Conservation (phyloP, 1,140 invertebrate species). For the Oryctes rhinoceros region DNA sequence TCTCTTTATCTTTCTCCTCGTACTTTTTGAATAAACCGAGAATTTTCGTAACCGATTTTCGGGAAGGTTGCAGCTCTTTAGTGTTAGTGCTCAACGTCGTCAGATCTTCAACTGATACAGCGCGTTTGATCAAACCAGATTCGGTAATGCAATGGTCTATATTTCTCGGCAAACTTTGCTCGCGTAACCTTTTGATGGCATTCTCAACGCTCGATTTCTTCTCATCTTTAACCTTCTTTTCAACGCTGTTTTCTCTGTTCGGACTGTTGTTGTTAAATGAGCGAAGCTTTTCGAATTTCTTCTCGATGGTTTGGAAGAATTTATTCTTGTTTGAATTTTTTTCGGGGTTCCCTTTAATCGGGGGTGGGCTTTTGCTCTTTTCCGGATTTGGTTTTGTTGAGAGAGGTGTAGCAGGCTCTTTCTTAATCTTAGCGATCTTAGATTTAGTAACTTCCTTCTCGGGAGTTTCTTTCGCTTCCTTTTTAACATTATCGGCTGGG, state of each 20-base stretch:
- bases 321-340: constrained; percentile 64
- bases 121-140: constrained; percentile 71
- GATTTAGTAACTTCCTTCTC: constrained; percentile 60
- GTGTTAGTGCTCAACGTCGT: constrained; percentile 59
- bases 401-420: background rate
- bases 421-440: constrained; percentile 63
- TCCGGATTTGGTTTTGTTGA: constrained; percentile 44
- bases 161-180: constrained; percentile 70
- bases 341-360: constrained; percentile 57
- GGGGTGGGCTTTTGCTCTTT: constrained; percentile 62
- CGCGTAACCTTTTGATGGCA: constrained; percentile 66
- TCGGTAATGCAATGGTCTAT: constrained; percentile 63
- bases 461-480: constrained; percentile 59
- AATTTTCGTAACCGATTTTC: constrained; percentile 72
- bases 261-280: constrained; percentile 61
- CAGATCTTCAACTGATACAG: constrained; percentile 74
- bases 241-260: constrained; percentile 44
- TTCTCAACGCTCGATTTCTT: constrained; percentile 62
- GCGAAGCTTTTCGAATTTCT: constrained; percentile 72
- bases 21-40: constrained; percentile 77
- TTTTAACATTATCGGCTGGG: constrained; percentile 59
- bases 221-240: constrained; percentile 58
- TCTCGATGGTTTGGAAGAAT: constrained; percentile 69
- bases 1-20: constrained; percentile 64
- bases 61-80: constrained; percentile 58